phyloP scores from a whole-genome alignment of 2,113 vertebrate genomes.

The Microtus richardsoni region DNA sequence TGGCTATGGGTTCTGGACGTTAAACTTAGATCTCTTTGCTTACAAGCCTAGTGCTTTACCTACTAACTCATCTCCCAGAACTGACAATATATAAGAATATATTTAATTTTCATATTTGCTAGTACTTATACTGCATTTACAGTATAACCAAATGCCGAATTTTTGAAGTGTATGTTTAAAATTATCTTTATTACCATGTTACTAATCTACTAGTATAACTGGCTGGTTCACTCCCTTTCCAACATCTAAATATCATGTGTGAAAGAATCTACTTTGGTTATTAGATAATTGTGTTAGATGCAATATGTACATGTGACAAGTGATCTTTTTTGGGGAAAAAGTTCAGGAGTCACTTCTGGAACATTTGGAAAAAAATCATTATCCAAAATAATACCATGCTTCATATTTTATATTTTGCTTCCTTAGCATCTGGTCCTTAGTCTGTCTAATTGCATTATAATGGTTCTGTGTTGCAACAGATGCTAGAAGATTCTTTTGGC shows the following conservation, averaged over 20 bases:
- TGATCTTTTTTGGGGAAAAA: conserved; percentile 45
- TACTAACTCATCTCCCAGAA: background rate
- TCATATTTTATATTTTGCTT: conserved; percentile 82
- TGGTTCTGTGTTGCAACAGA: conserved; percentile 81
- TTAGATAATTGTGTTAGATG: conserved; percentile 54
- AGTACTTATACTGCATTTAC: background rate
- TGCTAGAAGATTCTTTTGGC: conserved; percentile 76
- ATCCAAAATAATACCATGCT: conserved; percentile 73
- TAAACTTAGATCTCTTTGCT: too few relatives aligned
- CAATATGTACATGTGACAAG: conserved; percentile 54
- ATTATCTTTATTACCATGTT: background rate
- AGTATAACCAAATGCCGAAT: background rate
- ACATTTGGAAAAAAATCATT: conserved; percentile 78
- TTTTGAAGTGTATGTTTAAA: conserved; percentile 16
- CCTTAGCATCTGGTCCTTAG: conserved; percentile 83
- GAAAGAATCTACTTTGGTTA: conserved; percentile 33
- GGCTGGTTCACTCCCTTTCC: background rate
- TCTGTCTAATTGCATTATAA: conserved; percentile 85
- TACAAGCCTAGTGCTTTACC: background rate
- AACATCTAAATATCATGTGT: conserved; percentile 31
- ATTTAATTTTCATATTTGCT: background rate
- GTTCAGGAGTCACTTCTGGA: conserved; percentile 58
- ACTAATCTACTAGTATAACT: background rate
- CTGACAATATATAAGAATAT: background rate
- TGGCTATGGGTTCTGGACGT: background rate